These are phyloP conservation scores for Platycheirus rosarum DNA, from an alignment of 2,888 invertebrate species.

Conservation along the genomic window DNA sequence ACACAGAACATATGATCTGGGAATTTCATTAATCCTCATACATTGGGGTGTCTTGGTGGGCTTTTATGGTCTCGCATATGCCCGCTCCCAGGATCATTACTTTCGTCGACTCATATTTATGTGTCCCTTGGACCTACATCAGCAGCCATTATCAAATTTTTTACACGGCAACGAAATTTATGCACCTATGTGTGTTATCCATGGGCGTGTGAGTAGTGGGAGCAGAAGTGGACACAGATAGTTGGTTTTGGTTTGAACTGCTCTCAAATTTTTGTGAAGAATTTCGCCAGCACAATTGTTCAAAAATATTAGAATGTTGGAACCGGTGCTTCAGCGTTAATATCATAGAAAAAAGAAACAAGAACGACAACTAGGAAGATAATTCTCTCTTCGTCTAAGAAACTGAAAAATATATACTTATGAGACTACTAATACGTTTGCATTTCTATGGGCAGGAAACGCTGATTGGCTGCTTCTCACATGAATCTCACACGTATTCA, in stretches of 20 bases:
- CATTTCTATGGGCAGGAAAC: too few relatives aligned
- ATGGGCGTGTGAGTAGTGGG: not conserved
- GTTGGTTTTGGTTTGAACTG: constrained; percentile 30
- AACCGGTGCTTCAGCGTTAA: too few relatives aligned
- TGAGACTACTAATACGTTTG: too few relatives aligned
- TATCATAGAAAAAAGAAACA: too few relatives aligned
- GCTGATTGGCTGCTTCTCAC: too few relatives aligned
- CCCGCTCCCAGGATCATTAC: constrained; percentile 34
- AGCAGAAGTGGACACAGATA: constrained; percentile 8
- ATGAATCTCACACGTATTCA: too few relatives aligned
- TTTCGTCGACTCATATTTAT: constrained; percentile 64
- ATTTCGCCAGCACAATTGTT: constrained; percentile 6
- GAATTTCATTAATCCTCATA: constrained; percentile 31
- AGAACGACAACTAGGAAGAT: too few relatives aligned
- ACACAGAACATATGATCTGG: constrained; percentile 33
- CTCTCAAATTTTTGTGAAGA: not conserved
- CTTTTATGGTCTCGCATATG: not conserved
- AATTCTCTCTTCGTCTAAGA: too few relatives aligned
- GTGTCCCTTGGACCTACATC: constrained; percentile 65
- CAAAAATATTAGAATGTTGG: too few relatives aligned
- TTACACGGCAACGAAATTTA: constrained; percentile 48
- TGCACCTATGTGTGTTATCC: constrained; percentile 39
- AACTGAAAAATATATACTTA: too few relatives aligned
- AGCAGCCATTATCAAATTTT: constrained; percentile 66
- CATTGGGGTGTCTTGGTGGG: not conserved